phyloP scores from a whole-genome alignment of 2,888 invertebrate genomes.

The Eristalis pertinax region DNA sequence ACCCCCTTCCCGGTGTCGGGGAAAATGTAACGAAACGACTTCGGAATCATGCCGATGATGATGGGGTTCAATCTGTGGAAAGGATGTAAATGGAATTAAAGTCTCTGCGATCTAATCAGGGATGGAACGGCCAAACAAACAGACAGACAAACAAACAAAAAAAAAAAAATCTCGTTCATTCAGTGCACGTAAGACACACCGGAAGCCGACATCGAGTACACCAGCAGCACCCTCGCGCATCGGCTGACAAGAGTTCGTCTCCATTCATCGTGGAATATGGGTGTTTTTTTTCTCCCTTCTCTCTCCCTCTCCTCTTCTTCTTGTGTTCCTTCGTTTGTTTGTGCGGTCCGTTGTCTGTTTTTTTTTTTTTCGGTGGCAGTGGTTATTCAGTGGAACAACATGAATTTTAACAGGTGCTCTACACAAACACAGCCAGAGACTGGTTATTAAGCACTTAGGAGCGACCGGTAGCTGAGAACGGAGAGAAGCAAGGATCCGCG shows the following conservation, averaged over 20 bases:
- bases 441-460: neutral
- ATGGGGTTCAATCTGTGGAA: neutral
- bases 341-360: neutral
- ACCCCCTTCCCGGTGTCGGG: neutral
- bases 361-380: neutral
- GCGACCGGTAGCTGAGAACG: neutral
- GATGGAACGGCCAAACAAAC: too few relatives aligned
- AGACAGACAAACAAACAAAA: too few relatives aligned
- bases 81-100: neutral
- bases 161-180: neutral
- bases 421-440: neutral
- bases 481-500: neutral
- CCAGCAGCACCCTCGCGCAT: neutral
- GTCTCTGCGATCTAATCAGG: neutral
- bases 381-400: conserved; percentile 21
- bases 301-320: too few relatives aligned
- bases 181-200: neutral
- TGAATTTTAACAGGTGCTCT: conserved; percentile 19
- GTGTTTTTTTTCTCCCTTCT: too few relatives aligned
- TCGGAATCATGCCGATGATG: neutral
- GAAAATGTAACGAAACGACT: neutral
- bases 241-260: neutral
- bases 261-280: neutral
- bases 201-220: neutral
- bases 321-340: too few relatives aligned